phyloP scores from a whole-genome alignment of 2,113 vertebrate genomes.

The Forbesichthys agassizii region DNA sequence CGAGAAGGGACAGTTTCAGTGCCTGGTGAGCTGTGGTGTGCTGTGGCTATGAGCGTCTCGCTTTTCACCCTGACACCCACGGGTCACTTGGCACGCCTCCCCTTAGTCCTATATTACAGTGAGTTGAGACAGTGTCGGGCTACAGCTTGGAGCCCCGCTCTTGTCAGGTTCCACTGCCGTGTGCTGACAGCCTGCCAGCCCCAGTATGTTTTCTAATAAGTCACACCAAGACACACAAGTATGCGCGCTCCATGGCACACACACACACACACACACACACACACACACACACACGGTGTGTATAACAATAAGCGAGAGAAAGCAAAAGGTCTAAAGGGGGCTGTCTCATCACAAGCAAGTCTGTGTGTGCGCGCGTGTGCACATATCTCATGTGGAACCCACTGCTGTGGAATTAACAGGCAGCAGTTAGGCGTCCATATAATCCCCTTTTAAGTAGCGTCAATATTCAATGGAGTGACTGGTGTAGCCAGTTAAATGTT shows the following conservation, averaged over 20 bases:
- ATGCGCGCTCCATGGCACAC: too few species aligned
- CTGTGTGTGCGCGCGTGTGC: slow-evolving; percentile 10
- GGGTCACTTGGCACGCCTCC: too few species aligned
- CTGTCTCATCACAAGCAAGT: background rate
- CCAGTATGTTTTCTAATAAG: background rate
- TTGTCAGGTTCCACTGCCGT: too few species aligned
- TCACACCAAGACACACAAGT: background rate
- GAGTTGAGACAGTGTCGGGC: background rate
- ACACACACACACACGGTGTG: background rate
- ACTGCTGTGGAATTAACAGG: slow-evolving; percentile 17
- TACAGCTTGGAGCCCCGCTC: background rate
- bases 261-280: slow-evolving; percentile 1
- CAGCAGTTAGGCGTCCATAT: slow-evolving; percentile 38
- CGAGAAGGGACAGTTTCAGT: too few species aligned
- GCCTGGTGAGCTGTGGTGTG: too few species aligned
- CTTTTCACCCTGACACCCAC: too few species aligned
- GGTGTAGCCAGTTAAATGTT: slow-evolving; percentile 47
- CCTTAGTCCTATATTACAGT: background rate
- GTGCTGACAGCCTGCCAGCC: background rate
- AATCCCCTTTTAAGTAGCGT: background rate
- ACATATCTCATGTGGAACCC: slow-evolving; percentile 1
- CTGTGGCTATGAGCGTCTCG: too few species aligned
- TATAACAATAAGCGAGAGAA: slow-evolving; percentile 5
- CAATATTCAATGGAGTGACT: slow-evolving; percentile 26
- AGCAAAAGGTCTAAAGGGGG: slow-evolving; percentile 7